phyloP scores from a whole-genome alignment of 2,797 vertebrate species.

The Australoheros facetus region DNA sequence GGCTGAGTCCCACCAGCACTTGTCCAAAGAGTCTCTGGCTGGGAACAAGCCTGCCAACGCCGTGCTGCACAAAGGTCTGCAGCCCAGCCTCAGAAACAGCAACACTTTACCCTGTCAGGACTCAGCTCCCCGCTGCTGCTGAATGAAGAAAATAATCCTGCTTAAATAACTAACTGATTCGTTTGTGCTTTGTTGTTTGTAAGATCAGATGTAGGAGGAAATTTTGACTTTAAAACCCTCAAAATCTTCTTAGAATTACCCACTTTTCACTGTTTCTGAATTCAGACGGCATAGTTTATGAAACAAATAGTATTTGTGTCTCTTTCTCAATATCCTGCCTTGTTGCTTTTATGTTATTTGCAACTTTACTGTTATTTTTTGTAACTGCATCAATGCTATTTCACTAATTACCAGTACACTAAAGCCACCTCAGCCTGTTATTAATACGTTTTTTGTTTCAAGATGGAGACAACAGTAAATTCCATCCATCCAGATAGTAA shows the following conservation, averaged over 20 bases:
- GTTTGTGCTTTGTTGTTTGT: neutral
- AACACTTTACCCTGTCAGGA: neutral
- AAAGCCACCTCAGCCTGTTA: neutral
- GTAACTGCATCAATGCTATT: neutral
- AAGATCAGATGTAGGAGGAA: neutral
- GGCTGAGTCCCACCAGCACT: constrained; percentile 97
- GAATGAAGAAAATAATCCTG: neutral
- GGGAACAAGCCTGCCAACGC: constrained; percentile 98
- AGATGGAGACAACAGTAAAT: neutral
- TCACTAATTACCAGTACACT: neutral
- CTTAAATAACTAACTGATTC: neutral
- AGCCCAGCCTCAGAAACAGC: constrained; percentile 5
- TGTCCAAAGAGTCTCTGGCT: constrained; percentile 96
- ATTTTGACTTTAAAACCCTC: neutral
- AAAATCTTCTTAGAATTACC: neutral
- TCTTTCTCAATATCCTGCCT: neutral
- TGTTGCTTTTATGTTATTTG: neutral
- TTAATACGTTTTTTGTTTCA: neutral
- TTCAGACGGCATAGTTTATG: neutral
- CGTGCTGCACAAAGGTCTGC: constrained; percentile 94
- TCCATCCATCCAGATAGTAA: neutral
- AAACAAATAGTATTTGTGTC: neutral
- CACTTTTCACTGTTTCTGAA: neutral
- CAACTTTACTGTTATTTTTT: neutral
- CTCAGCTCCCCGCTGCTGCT: neutral